Percentiles rank a stretch among this genome's conserved stretches.
Evolutionary conservation across 2,888 invertebrate genomes (phyloP).

Genomic region (Tenthredo amoena): DNA sequence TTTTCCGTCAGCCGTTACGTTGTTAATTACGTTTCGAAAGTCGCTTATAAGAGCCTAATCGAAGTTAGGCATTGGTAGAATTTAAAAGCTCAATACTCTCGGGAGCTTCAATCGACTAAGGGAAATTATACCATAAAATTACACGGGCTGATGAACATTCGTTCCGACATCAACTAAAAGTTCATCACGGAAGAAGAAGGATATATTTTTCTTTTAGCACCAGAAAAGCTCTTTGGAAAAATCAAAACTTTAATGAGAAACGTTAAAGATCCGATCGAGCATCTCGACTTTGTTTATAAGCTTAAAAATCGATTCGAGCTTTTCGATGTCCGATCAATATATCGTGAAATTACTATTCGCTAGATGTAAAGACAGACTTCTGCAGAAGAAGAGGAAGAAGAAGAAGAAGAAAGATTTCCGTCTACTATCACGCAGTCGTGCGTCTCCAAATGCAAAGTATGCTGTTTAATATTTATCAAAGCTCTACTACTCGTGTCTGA

Average conservation of each 20-base stretch:
- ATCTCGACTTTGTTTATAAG: not conserved
- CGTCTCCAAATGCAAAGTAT: constrained; percentile 43
- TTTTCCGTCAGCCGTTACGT: constrained; percentile 33
- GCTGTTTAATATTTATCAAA: constrained; percentile 43
- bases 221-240: not conserved
- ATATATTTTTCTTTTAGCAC: not conserved
- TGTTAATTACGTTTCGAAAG: constrained; percentile 41
- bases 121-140: not conserved
- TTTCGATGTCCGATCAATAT: not conserved
- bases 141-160: not conserved
- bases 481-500: constrained; percentile 50
- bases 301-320: not conserved
- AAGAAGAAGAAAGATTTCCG: constrained; percentile 52
- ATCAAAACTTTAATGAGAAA: not conserved
- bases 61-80: constrained; percentile 28
- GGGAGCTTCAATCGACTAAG: not conserved
- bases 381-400: constrained; percentile 49
- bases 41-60: constrained; percentile 10
- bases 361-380: not conserved
- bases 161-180: not conserved
- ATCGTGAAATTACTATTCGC: not conserved
- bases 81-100: not conserved
- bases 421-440: constrained; percentile 36
- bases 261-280: not conserved
- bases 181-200: not conserved